These are phyloP conservation scores for Lophochroa leadbeateri DNA, from an alignment of 2,113 vertebrate species.

Conservation along the genomic window DNA sequence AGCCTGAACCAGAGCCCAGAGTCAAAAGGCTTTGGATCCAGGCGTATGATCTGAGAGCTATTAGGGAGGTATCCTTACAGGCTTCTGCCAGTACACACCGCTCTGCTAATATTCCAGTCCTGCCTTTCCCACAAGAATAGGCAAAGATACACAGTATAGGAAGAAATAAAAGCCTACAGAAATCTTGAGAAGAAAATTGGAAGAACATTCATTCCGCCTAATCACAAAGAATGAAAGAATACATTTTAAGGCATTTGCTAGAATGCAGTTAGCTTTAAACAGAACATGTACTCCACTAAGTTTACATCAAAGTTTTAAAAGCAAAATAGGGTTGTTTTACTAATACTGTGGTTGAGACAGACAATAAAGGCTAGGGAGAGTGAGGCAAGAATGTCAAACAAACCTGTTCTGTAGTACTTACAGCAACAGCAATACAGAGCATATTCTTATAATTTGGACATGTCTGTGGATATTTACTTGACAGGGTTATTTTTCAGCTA, in stretches of 20 bases:
- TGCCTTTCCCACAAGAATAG: not conserved
- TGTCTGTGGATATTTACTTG: not conserved
- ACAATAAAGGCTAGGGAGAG: not conserved
- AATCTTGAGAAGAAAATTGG: not conserved
- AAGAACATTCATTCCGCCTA: not conserved
- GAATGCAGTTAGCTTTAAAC: not conserved
- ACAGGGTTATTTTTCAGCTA: constrained; percentile 33
- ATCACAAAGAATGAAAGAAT: not conserved
- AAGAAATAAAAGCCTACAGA: not conserved
- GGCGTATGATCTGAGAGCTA: not conserved
- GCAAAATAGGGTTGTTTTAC: not conserved
- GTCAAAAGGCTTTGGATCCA: not conserved
- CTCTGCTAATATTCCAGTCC: not conserved
- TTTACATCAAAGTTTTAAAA: not conserved
- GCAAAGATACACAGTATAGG: accelerated
- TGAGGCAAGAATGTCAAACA: not conserved
- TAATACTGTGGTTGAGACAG: not conserved
- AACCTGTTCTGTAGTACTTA: not conserved
- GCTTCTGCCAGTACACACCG: not conserved
- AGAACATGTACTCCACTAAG: not conserved
- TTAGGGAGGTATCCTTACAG: not conserved
- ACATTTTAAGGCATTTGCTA: not conserved
- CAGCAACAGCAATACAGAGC: not conserved
- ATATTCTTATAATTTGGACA: not conserved
- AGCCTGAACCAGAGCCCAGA: not conserved